These are phyloP conservation scores for Epistrophella euchroma DNA, from an alignment of 2,888 invertebrate species.

Conservation along the genomic window DNA sequence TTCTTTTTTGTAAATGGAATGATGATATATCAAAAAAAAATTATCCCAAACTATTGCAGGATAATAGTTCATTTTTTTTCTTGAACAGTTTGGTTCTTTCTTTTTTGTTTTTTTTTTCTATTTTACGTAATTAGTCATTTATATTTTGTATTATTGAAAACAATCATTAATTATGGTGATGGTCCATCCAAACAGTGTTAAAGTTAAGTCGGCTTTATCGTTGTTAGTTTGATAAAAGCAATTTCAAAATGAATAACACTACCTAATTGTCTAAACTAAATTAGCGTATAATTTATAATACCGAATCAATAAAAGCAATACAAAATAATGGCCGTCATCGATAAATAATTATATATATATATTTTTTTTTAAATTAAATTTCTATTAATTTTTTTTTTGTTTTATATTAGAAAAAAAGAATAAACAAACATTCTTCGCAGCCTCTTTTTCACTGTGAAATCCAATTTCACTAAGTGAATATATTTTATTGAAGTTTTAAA, in stretches of 20 bases:
- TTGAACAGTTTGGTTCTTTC: constrained; percentile 10
- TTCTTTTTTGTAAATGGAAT: constrained; percentile 39
- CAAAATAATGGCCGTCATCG: constrained; percentile 68
- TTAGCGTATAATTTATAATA: constrained; percentile 30
- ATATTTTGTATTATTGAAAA: constrained; percentile 30
- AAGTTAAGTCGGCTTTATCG: constrained; percentile 21
- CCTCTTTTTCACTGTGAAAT: constrained; percentile 62
- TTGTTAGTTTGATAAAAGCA: constrained; percentile 31
- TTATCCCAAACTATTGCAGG: constrained; percentile 63
- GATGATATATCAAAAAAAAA: constrained; percentile 53
- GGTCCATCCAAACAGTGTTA: constrained; percentile 45
- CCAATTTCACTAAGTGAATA: constrained; percentile 63
- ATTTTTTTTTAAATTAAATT: constrained; percentile 24
- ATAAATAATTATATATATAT: constrained; percentile 50
- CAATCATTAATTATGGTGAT: constrained; percentile 52
- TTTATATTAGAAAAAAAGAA: constrained; percentile 29
- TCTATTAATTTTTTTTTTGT: constrained; percentile 7
- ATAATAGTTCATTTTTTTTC: constrained; percentile 61
- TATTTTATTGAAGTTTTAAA: constrained; percentile 73
- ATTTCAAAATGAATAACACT: constrained; percentile 35
- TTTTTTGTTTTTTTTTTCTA: constrained; percentile 4
- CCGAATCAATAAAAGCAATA: constrained; percentile 51
- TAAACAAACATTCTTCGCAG: constrained; percentile 56
- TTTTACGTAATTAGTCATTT: constrained; percentile 38
- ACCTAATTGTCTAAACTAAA: constrained; percentile 14